Evolutionary conservation across 2,113 vertebrate species (phyloP).

Genomic region (Otocyon megalotis): DNA sequence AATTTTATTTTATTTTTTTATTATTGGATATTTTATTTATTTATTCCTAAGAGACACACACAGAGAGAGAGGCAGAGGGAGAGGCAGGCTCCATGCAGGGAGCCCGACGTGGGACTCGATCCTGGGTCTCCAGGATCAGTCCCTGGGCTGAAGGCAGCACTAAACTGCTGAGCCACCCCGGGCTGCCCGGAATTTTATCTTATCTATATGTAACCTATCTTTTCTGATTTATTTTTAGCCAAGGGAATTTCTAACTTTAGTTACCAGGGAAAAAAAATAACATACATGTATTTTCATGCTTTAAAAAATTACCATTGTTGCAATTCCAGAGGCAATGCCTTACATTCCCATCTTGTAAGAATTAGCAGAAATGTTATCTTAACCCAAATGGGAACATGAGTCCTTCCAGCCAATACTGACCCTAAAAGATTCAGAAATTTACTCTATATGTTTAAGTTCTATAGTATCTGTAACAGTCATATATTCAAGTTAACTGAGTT

Average conservation of each 20-base stretch:
- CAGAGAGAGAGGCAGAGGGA: too few relatives aligned
- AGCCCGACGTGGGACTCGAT: too few relatives aligned
- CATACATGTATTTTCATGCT: background rate
- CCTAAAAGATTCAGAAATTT: conserved; percentile 8
- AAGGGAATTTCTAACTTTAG: conserved; percentile 48
- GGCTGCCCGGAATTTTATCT: background rate
- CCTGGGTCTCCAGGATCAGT: too few relatives aligned
- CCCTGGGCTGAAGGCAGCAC: too few relatives aligned
- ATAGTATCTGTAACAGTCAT: background rate
- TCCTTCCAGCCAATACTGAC: background rate
- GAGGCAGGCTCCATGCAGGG: too few relatives aligned
- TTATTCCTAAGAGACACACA: too few relatives aligned
- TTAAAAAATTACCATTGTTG: background rate
- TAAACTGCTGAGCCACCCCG: too few relatives aligned
- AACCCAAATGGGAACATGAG: background rate
- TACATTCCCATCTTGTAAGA: conserved; percentile 42
- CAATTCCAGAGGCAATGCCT: background rate
- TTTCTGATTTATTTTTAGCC: background rate
- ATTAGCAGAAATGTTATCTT: conserved; percentile 27
- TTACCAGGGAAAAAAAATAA: conserved; percentile 28
- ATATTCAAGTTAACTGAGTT: background rate
- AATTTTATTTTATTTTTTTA: background rate
- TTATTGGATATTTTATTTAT: too few relatives aligned
- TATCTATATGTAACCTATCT: conserved; percentile 21
- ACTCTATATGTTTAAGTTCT: background rate